Conservation (phyloP, 2,113 vertebrate species). For the Pseudolaguvia tuberculata region DNA sequence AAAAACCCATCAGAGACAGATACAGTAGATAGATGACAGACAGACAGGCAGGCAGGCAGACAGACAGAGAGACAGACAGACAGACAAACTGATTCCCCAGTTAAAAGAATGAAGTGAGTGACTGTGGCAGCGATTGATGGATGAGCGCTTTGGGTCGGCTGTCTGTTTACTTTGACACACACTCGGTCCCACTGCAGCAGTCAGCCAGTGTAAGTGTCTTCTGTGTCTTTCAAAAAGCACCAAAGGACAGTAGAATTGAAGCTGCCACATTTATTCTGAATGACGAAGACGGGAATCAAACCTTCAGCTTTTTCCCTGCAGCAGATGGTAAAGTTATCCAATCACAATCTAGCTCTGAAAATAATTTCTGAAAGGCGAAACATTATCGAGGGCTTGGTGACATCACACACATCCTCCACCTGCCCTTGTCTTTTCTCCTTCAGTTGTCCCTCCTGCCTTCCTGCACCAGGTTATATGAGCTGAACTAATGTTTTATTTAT, state of each 20-base stretch:
- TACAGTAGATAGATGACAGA: not conserved
- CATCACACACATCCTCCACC: not conserved
- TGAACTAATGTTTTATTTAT: not conserved
- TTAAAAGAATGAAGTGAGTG: slow-evolving; percentile 46
- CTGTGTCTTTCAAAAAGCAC: slow-evolving; percentile 38
- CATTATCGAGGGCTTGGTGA: not conserved
- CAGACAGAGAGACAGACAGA: slow-evolving; percentile 9
- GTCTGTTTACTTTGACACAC: slow-evolving; percentile 13
- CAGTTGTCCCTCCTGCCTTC: not conserved
- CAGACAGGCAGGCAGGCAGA: not conserved
- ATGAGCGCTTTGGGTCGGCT: slow-evolving; percentile 55
- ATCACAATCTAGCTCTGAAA: slow-evolving; percentile 1
- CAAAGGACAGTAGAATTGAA: slow-evolving; percentile 38
- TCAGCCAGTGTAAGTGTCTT: slow-evolving; percentile 33
- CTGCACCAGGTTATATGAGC: not conserved
- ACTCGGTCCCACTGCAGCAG: slow-evolving; percentile 34
- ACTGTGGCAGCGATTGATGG: slow-evolving; percentile 55
- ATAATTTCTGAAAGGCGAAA: slow-evolving; percentile 10
- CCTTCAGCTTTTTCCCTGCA: not conserved
- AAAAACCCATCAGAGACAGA: slow-evolving; percentile 3
- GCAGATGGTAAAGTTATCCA: not conserved
- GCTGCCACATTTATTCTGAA: slow-evolving; percentile 23
- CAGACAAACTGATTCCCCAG: slow-evolving; percentile 42
- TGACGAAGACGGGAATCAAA: slow-evolving; percentile 7
- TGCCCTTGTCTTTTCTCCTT: not conserved